A percentile compares a stretch with the other conserved stretches of the same genome.
Conservation (phyloP, 2,888 invertebrate species). For the Phyllotreta striolata region DNA sequence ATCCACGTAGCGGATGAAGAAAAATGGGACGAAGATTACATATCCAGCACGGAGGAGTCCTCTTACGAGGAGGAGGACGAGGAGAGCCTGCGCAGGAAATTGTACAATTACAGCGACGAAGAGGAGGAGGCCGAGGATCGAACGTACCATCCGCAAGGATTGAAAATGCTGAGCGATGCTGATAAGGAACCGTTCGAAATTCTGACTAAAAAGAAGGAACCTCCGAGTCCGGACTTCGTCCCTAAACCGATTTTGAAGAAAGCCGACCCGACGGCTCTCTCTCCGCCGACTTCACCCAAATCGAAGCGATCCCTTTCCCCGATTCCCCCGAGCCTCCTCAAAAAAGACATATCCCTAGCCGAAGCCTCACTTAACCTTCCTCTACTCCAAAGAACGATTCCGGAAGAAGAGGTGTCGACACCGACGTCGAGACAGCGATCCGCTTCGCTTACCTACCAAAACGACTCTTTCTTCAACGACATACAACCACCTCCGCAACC, state of each 20-base stretch:
- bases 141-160: slow-evolving; percentile 74
- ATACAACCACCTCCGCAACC: slow-evolving; percentile 27
- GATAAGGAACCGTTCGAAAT: slow-evolving; percentile 65
- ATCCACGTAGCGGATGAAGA: slow-evolving; percentile 56
- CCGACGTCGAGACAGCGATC: slow-evolving; percentile 35
- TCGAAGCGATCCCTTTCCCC: slow-evolving; percentile 42
- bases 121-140: slow-evolving; percentile 66
- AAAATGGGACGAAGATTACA: slow-evolving; percentile 62
- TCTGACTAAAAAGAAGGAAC: slow-evolving; percentile 68
- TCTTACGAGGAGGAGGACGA: slow-evolving; percentile 53
- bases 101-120: slow-evolving; percentile 35
- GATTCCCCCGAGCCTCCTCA: slow-evolving; percentile 34
- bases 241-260: slow-evolving; percentile 82
- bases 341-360: slow-evolving; percentile 32
- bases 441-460: slow-evolving; percentile 8
- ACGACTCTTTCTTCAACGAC: background rate
- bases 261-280: slow-evolving; percentile 41
- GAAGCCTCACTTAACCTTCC: slow-evolving; percentile 32
- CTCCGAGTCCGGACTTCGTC: slow-evolving; percentile 74
- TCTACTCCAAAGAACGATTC: slow-evolving; percentile 19
- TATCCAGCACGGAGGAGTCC: slow-evolving; percentile 55
- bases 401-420: slow-evolving; percentile 32
- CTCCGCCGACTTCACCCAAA: slow-evolving; percentile 36
- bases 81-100: slow-evolving; percentile 43
- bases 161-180: slow-evolving; percentile 59